A percentile compares a stretch with the other conserved stretches of the same genome.
Conservation (phyloP, 2,113 vertebrate genomes). For the Epinephelus fuscoguttatus region DNA sequence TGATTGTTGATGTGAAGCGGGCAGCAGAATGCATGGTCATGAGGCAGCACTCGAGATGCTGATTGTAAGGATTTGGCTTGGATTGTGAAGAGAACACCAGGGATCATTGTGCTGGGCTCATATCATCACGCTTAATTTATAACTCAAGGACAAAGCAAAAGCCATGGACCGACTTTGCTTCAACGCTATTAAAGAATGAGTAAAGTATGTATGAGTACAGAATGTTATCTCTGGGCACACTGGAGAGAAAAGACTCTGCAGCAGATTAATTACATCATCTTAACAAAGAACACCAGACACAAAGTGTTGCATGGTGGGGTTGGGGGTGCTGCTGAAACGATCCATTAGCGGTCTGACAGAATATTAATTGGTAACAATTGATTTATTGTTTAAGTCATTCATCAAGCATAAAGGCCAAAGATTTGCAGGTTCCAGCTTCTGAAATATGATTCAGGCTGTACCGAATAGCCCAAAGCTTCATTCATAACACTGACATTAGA, state of each 20-base stretch:
- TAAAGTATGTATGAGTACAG: neutral
- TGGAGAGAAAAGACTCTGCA: neutral
- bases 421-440: too few species aligned
- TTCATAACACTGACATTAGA: too few species aligned
- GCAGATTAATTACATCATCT: neutral
- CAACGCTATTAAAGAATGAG: neutral
- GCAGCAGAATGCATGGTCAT: slow-evolving; percentile 31
- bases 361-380: neutral
- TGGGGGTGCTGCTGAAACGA: neutral
- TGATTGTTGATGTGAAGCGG: slow-evolving; percentile 36
- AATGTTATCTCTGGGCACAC: neutral
- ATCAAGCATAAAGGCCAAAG: too few species aligned
- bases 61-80: slow-evolving; percentile 30
- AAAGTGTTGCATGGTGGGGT: neutral
- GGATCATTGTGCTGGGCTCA: neutral
- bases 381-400: too few species aligned
- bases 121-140: slow-evolving; percentile 15
- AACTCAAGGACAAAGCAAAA: neutral
- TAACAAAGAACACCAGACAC: neutral
- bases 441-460: too few species aligned
- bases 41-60: slow-evolving; percentile 36
- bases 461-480: too few species aligned
- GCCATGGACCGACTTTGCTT: neutral
- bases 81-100: slow-evolving; percentile 23
- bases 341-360: neutral